Evolutionary conservation across 2,797 vertebrate species (phyloP), one percentile per base, ranked within the genome.

Genomic region (Pelobates cultripes): DNA sequence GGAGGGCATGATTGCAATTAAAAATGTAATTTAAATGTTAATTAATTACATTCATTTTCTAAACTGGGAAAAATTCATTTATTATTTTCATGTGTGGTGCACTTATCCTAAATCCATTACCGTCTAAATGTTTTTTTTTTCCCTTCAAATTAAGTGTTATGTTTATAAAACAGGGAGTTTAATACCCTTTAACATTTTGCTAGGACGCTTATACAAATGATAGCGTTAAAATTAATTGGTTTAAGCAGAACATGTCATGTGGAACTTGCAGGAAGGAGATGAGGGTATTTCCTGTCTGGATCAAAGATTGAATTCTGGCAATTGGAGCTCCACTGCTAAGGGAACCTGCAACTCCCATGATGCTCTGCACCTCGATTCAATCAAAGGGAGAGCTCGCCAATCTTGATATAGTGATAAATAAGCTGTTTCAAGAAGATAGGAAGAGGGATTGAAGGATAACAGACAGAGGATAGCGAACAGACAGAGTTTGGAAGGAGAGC

Each of bases 11-110:
- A 97, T 97, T 97, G 96, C 97, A 98, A 98, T 98, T 98, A 97
- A 96, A 98, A 96, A 95, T 94, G 90, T 91, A 90, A 96, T 95
- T 95, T 96, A 97, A 98, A 97, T 97, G 96, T 97, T 98, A 98
- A 98, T 98, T 97, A 97, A 97, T 97, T 95, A 96, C 96, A 96
- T 94, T 95, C 94, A 96, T 96, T 94, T 95, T 94, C 93, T 92
- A 95, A 96, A 95, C 92, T 94, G 92, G 93, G 95, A 95, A 95
- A 94, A 94, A 92, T 90, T 92, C 93, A 93, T 95, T 94, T 94
- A 95, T 95, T 92, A 94, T 94, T 94, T 94, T 94, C 91, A 93
- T 94, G 92, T 93, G 92, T 92, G 92, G 90, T 92, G 92, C 93
- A 93, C 92, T 93, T 93, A 92, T 92, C 92, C 91, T 93, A 94